phyloP scores from a whole-genome alignment of 2,113 vertebrate genomes.

The Caracal caracal region DNA sequence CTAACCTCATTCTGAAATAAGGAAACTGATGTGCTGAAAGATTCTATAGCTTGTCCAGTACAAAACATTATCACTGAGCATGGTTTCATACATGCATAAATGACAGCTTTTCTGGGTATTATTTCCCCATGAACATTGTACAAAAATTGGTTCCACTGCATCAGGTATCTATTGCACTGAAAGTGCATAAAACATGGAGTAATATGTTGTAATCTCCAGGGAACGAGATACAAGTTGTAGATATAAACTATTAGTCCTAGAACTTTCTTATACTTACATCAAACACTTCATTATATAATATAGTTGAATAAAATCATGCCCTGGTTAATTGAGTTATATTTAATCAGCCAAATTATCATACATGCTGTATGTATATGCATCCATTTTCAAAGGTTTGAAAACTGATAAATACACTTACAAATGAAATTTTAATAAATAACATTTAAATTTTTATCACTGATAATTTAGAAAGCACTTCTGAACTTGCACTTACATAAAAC shows the following conservation, averaged over 20 bases:
- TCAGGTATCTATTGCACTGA: background rate
- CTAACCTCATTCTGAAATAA: background rate
- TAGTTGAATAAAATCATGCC: background rate
- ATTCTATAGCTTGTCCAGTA: background rate
- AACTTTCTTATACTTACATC: background rate
- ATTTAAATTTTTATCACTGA: background rate
- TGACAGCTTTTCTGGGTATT: background rate
- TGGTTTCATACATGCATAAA: background rate
- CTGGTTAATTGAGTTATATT: background rate
- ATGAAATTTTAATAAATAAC: background rate
- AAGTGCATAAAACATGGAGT: background rate
- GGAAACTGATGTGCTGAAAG: background rate
- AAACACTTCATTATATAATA: background rate
- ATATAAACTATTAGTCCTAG: background rate
- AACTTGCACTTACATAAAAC: background rate
- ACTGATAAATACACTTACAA: background rate
- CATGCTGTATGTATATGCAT: background rate
- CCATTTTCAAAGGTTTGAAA: conserved; percentile 8
- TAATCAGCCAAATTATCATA: background rate
- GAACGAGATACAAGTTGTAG: background rate
- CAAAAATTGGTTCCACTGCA: background rate
- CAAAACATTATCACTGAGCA: background rate
- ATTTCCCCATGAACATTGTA: background rate
- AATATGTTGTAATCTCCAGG: background rate
- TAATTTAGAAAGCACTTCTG: conserved; percentile 20